Base-by-base conservation (phyloP, 1,140 invertebrate genomes). In the Marisa cornuarietis region DNA sequence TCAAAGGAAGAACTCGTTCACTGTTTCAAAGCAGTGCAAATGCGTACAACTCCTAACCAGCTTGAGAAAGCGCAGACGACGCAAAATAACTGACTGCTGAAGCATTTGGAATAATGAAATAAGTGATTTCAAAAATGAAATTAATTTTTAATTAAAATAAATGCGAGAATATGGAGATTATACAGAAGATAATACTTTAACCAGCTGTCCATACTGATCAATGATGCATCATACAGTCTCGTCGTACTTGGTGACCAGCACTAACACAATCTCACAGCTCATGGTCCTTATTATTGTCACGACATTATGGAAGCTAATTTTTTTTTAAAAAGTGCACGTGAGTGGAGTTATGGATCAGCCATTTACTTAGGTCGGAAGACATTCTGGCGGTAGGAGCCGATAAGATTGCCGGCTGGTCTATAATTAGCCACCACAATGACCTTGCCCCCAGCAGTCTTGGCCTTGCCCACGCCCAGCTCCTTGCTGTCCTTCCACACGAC, bases 381-480 rank as follows among this genome's bases (percentile, higher is more conserved):
- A 89, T 96, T 96, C 76, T 93, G 92, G 84, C 94, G 92, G 88
- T 95, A 96, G 26, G 93, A 92, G 3, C 95, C 95, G 5, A 94
- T 94, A 20, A 94, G 91, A 88, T 96, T 96, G 9, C 96, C 96
- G 2, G 93, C 91, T 0, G 95, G 95, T 20, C 93, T 93, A 87
- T 96, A 97, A 88, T 95, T 95, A 4, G 95, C 95, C 0, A 96
- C 95, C 0, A 96, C 95, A 58, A 90, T 87, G 66, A 85, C 86
- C 69, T 87, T 89, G 13, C 95, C 95, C 16, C 94, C 94, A 11
- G 94, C 91, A 42, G 94, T 94, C 69, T 94, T 93, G 0, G 95
- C 95, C 88, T 95, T 95, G 22, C 96, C 96, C 8, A 97, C 93
- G 1, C 96, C 96, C 86, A 97, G 94, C 85, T 94, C 93, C 68